These are phyloP conservation scores for Ochlodes sylvanus DNA, from an alignment of 2,888 invertebrate species.

Conservation along the genomic window DNA sequence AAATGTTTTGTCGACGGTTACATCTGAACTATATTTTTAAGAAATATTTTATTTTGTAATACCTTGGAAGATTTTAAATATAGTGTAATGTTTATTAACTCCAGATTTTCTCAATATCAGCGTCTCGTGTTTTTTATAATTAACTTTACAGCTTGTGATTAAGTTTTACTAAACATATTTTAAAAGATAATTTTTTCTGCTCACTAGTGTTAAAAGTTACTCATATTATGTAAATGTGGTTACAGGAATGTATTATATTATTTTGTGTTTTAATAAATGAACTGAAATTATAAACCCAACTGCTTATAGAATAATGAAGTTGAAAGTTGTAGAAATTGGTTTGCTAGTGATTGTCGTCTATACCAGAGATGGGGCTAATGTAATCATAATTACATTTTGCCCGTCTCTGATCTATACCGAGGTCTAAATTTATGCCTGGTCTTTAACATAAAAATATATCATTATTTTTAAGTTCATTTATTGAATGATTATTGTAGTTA, in stretches of 20 bases:
- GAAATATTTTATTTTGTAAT: not conserved
- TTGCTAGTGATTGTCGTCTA: no score
- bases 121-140: not conserved
- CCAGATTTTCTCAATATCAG: not conserved
- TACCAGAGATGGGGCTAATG: no score
- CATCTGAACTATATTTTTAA: not conserved
- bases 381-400: no score
- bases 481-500: no score
- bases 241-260: not conserved
- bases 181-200: not conserved
- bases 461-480: no score
- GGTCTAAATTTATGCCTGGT: no score
- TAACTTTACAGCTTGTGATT: not conserved
- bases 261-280: not conserved
- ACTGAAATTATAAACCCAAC: no score
- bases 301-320: no score
- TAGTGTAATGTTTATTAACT: not conserved
- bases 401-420: no score
- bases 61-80: not conserved
- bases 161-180: conserved; percentile 9
- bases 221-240: not conserved
- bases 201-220: conserved; percentile 7
- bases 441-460: no score
- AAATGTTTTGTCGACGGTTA: conserved; percentile 1
- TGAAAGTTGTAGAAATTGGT: no score